Conservation (phyloP, 2,113 vertebrate genomes). For the Aphyosemion australe region DNA sequence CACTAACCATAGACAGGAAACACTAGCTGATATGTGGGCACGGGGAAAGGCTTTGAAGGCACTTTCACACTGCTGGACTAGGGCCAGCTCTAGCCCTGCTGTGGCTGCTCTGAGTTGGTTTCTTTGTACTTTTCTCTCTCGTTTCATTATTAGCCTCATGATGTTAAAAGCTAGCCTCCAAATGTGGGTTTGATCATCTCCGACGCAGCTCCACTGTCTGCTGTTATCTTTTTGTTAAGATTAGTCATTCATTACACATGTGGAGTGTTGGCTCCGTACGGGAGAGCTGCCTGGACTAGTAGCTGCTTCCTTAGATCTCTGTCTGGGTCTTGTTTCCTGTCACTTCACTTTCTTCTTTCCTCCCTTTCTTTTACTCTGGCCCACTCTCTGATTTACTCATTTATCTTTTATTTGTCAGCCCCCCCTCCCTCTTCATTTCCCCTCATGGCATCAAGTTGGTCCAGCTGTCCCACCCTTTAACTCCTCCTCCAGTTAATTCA, state of each 20-base stretch:
- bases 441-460: slow-evolving; percentile 37
- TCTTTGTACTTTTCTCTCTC: slow-evolving; percentile 19
- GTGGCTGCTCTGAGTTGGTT: slow-evolving; percentile 9
- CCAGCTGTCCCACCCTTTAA: slow-evolving; percentile 41
- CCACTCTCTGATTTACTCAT: slow-evolving; percentile 45
- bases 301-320: slow-evolving; percentile 54
- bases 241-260: slow-evolving; percentile 47
- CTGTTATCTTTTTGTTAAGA: slow-evolving; percentile 50
- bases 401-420: slow-evolving; percentile 47
- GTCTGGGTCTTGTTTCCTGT: slow-evolving; percentile 45
- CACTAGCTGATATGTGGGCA: slow-evolving; percentile 71
- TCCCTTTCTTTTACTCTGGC: slow-evolving; percentile 32
- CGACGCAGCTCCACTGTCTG: slow-evolving; percentile 26
- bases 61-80: slow-evolving; percentile 58
- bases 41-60: slow-evolving; percentile 64
- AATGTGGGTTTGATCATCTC: slow-evolving; percentile 39
- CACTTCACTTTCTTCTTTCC: slow-evolving; percentile 45
- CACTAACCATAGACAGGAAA: slow-evolving; percentile 70
- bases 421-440: slow-evolving; percentile 46
- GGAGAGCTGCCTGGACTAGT: slow-evolving; percentile 56
- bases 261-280: slow-evolving; percentile 54
- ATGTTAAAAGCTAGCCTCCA: slow-evolving; percentile 47
- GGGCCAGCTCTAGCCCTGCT: slow-evolving; percentile 43
- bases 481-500: slow-evolving; percentile 25
- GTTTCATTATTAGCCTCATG: slow-evolving; percentile 12